Evolutionary conservation across 92 coral and sea anemone species (phyloP), one percentile per base, ranked within the genome.

Genomic region (Virgularia gustaviana): DNA sequence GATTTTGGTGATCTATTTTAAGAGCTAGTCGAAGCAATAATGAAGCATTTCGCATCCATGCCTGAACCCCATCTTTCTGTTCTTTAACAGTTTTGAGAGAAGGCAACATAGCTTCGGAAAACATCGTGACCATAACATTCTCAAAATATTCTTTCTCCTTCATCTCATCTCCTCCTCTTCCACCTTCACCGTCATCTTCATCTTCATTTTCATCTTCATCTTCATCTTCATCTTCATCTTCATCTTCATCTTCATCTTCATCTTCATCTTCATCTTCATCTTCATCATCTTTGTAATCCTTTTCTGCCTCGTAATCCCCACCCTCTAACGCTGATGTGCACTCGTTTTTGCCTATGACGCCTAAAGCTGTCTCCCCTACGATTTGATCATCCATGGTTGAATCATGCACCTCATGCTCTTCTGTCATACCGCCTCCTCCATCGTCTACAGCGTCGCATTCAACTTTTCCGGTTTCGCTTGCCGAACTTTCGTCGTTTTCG

Each of bases 81-180:
- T 49, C 12, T 0, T 33, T 12, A 9, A 92, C 75, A 12, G 70
- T 55, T 16, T 20, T 65, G 28, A 68, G 45, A 0, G 92, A 84
- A 35, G 98, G 98, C 31, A 92, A 57, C 76, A 92, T 77, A 3
- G 88, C 85, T 42, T 49, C 70, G 59, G 86, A 79, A 16, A 78
- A 62, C 0, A 49, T 37, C 31, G 28, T 68, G 8, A 68, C 75
- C 33, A 68, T 27, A 1, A 38, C 51, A n/a, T 24, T 63, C 24
- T 58, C 78, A 37, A 71, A 45, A 18, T 39, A 32, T 29, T 65
- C 75, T 28, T 55, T 28, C n/a, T n/a, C n/a, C n/a, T n/a, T n/a
- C n/a, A n/a, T n/a, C n/a, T n/a, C n/a, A n/a, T 36, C 56, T 4
- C 16, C 36, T 31, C 2, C 13, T 13, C 47, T 35, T 57, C 18